Percentiles rank a stretch among this genome's conserved stretches.
phyloP scores from a whole-genome alignment of 2,888 invertebrate species.

The Pimpla rufipes region DNA sequence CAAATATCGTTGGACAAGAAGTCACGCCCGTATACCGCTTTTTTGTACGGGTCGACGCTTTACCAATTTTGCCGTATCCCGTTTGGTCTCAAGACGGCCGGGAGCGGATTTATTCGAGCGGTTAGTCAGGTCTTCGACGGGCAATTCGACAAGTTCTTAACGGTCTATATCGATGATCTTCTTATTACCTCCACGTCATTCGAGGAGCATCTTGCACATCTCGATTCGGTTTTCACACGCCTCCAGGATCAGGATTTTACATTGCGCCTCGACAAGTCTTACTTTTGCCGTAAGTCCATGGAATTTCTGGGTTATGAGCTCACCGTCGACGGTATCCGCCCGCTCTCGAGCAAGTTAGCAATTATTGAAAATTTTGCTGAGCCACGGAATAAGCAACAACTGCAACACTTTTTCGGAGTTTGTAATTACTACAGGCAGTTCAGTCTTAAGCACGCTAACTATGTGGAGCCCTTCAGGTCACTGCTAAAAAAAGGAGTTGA shows the following conservation, averaged over 20 bases:
- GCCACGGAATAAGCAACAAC: constrained; percentile 63
- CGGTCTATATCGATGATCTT: constrained; percentile 78
- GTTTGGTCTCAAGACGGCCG: too few species aligned
- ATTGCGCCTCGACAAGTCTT: constrained; percentile 72
- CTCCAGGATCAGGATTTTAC: constrained; percentile 70
- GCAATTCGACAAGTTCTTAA: constrained; percentile 70
- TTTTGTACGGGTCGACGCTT: too few species aligned
- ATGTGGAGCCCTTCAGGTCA: constrained; percentile 54
- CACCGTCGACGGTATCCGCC: constrained; percentile 32
- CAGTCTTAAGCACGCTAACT: constrained; percentile 38
- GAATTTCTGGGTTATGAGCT: constrained; percentile 51
- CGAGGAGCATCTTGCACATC: constrained; percentile 71
- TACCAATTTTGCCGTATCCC: too few species aligned
- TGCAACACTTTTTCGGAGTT: constrained; percentile 70
- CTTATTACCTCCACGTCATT: constrained; percentile 72
- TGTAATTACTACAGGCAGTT: constrained; percentile 67
- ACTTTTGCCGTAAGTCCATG: constrained; percentile 62
- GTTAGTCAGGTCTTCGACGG: constrained; percentile 71
- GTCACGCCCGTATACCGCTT: too few species aligned
- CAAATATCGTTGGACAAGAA: too few species aligned
- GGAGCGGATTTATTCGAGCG: too few species aligned
- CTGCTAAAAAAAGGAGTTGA: constrained; percentile 54
- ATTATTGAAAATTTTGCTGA: constrained; percentile 71
- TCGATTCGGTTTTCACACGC: constrained; percentile 68
- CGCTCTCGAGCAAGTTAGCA: constrained; percentile 53